These are phyloP conservation scores for Actinernus sp. DNA, from an alignment of 92 coral and sea anemone species.

Conservation along the genomic window DNA sequence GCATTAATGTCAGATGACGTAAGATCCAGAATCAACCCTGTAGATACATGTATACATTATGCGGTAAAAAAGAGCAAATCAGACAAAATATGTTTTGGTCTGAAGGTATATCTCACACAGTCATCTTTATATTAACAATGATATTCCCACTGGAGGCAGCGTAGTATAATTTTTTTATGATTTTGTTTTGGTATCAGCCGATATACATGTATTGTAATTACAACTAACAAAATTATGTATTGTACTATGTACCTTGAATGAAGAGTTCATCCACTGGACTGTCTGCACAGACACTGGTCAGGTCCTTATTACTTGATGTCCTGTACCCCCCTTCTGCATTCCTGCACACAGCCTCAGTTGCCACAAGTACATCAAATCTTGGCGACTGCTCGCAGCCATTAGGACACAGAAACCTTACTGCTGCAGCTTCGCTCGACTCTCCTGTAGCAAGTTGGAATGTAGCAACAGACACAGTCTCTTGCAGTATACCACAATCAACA, in stretches of 20 bases:
- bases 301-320: constrained; percentile 48
- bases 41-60: no score
- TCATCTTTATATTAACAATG: no score
- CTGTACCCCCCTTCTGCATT: constrained; percentile 61
- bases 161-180: no score
- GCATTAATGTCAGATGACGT: no score
- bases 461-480: constrained; percentile 37
- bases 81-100: no score
- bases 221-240: background rate
- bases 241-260: constrained; percentile 88
- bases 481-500: constrained; percentile 37
- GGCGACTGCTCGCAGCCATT: constrained; percentile 43
- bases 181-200: no score
- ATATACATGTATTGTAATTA: no score
- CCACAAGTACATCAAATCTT: constrained; percentile 81
- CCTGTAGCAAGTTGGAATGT: constrained; percentile 54
- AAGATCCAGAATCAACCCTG: no score
- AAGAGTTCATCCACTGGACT: constrained; percentile 93
- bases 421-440: constrained; percentile 39
- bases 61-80: no score
- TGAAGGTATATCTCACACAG: no score
- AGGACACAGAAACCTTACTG: constrained; percentile 69
- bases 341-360: constrained; percentile 86
- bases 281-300: constrained; percentile 39
- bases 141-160: no score